Conservation (phyloP, 2,888 invertebrate genomes). For the Spialia ferax region DNA sequence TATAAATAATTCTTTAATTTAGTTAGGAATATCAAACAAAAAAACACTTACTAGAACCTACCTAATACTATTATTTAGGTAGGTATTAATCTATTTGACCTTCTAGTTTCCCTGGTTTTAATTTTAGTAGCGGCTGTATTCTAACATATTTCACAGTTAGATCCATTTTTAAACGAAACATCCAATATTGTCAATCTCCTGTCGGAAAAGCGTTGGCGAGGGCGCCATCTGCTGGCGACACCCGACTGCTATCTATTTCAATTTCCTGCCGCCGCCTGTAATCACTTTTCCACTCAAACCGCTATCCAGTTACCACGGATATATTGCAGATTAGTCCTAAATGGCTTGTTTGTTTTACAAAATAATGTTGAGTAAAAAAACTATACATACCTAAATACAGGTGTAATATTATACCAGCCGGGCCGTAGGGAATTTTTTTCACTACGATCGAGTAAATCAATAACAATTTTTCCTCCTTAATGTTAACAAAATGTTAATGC, state of each 20-base stretch:
- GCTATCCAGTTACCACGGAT: not conserved
- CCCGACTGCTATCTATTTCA: conserved; percentile 8
- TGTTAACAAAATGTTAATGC: too few species aligned
- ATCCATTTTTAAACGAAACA: not conserved
- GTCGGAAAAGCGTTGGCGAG: not conserved
- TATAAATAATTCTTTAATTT: too few species aligned
- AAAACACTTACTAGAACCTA: too few species aligned
- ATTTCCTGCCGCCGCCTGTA: conserved; percentile 2
- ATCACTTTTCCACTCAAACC: conserved; percentile 1
- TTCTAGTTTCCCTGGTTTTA: not conserved
- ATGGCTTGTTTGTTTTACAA: not conserved
- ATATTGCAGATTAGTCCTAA: not conserved
- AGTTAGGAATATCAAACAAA: too few species aligned
- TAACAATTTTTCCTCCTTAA: too few species aligned
- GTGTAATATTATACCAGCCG: too few species aligned
- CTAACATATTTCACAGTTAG: not conserved
- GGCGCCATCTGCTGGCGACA: conserved; percentile 19
- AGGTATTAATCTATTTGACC: too few species aligned
- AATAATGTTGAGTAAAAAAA: not conserved
- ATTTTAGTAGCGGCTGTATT: not conserved
- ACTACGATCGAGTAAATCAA: too few species aligned
- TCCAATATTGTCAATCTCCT: conserved; percentile 10
- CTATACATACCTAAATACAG: too few species aligned
- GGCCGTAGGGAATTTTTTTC: too few species aligned
- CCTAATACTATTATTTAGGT: too few species aligned